phyloP scores from a whole-genome alignment of 2,113 vertebrate species.

The Colius striatus region DNA sequence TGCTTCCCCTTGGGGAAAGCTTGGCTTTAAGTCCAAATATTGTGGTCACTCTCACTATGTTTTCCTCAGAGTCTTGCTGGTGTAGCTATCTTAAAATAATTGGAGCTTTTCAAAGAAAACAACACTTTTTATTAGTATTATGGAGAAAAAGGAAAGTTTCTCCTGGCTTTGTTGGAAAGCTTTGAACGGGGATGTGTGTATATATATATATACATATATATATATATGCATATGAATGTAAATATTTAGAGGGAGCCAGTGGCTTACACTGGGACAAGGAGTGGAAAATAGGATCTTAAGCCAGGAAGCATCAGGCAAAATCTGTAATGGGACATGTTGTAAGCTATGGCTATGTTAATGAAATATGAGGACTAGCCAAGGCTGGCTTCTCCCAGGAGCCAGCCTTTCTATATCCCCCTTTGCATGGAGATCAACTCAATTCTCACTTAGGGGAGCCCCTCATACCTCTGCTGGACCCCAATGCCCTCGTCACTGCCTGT shows the following conservation, averaged over 20 bases:
- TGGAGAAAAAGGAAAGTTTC: not conserved
- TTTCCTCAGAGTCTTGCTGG: not conserved
- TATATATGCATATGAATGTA: not conserved
- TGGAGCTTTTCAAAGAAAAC: not conserved
- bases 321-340: not conserved
- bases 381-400: not conserved
- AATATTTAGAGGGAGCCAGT: not conserved
- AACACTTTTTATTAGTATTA: not conserved
- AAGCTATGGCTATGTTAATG: not conserved
- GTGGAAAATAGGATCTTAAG: not conserved
- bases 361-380: not conserved
- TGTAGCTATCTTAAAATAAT: slow-evolving; percentile 2
- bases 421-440: not conserved
- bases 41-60: not conserved
- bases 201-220: not conserved
- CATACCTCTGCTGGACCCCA: not conserved
- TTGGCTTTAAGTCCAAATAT: slow-evolving; percentile 6
- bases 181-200: not conserved
- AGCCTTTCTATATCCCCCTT: not conserved
- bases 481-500: not conserved
- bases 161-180: not conserved
- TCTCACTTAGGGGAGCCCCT: not conserved
- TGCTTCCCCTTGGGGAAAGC: not conserved
- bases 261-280: not conserved
- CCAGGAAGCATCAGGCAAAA: not conserved